Base-by-base conservation (phyloP, 2,797 vertebrate genomes). In the Lates japonicus region DNA sequence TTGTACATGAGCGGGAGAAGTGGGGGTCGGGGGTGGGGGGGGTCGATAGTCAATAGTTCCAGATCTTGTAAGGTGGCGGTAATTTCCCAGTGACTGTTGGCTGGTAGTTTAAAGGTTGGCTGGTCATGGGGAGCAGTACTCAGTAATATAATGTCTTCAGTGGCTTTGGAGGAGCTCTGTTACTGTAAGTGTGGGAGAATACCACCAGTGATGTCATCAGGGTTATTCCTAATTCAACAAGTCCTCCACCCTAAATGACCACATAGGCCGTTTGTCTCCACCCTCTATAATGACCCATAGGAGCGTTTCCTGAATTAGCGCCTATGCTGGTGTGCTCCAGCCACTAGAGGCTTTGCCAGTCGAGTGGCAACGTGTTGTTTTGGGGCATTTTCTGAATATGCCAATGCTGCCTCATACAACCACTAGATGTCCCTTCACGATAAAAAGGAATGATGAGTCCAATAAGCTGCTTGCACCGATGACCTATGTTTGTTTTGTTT, bases 81-180 rank as follows among this genome's bases (percentile, higher is more conserved):
- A 33, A 54, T 76, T 74, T 74, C 20, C 52, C n/a, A 71, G 37
- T 61, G 61, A 75, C 42, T 77, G 70, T 22, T 62, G 13, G 67
- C 29, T 59, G 63, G 70, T 29, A 61, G 35, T 41, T 60, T 49
- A 31, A 78, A 64, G 1, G n/a, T 29, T 29, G 10, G 35, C 60
- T 19, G 67, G 17, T 54, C 41, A 39, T 35, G 20, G 16, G 39
- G 7, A 46, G 33, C 10, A 16, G 22, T 17, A 20, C 39, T 52
- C 41, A 29, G 7, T 49, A 54, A 11, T 7, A 8, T 20, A 14
- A 20, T 51, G 25, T 54, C 19, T 42, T 29, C 3, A 39, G 33
- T 51, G 9, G 31, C 58, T 46, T 61, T 44, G 14, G 46, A 46
- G 29, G 55, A 61, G 76, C 44, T 59, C 52, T 37, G 29, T 49